Conservation (phyloP, 2,113 vertebrate species). For the Mustelus asterias region DNA sequence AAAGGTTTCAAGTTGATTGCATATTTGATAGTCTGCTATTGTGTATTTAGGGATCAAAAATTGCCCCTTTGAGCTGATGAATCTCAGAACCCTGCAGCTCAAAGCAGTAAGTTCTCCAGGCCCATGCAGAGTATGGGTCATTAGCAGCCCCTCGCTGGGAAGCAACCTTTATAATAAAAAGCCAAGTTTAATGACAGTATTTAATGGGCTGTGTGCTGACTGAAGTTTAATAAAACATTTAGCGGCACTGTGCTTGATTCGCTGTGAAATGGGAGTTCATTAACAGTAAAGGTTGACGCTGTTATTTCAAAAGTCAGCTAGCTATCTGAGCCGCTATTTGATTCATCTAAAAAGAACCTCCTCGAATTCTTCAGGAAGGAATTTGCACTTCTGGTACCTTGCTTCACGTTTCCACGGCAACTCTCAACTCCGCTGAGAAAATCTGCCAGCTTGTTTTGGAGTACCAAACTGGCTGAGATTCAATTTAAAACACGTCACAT, state of each 20-base stretch:
- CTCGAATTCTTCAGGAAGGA: background rate
- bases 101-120: background rate
- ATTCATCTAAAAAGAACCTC: background rate
- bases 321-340: background rate
- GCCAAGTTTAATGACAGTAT: background rate
- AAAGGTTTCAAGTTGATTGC: background rate
- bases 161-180: constrained; percentile 23
- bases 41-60: background rate
- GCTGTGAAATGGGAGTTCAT: background rate
- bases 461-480: background rate
- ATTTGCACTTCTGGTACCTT: background rate
- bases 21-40: background rate
- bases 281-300: background rate
- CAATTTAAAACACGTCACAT: background rate
- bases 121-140: background rate
- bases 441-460: background rate
- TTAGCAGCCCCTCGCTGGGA: background rate
- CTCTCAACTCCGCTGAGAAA: background rate
- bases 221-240: background rate
- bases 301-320: background rate
- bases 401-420: background rate
- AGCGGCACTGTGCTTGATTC: background rate
- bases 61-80: background rate
- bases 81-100: background rate
- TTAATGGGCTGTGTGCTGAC: background rate